Base-by-base conservation (phyloP, 2,797 vertebrate species). In the Liasis olivaceus region DNA sequence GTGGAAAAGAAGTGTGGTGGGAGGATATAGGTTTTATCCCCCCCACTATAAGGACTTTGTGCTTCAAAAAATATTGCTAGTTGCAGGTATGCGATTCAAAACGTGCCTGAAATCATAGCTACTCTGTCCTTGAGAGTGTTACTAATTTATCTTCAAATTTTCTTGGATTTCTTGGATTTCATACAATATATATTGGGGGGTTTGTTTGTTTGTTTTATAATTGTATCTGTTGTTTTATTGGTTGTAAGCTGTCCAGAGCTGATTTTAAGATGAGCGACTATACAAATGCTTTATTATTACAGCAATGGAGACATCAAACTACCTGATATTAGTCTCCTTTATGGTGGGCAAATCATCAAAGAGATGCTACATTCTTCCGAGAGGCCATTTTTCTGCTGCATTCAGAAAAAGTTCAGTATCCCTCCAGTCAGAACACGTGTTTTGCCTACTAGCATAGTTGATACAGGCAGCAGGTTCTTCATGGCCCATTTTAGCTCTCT, bases 361-460 rank as follows among this genome's bases (percentile, higher is more conserved):
- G 56, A 51, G 26, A 14, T 51, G 47, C 42, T 36, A 28, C 85
- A 62, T 89, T 69, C 28, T 54, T 81, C 85, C 56, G 63, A 91
- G 93, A 17, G 60, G 20, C 85, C 93, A 87, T 89, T 91, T 89
- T 54, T 72, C 81, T 2, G 0, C 86, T 85, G 94, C 81, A 64
- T 51, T 92, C 47, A 28, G 47, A 58, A 66, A 28, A 31, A 26
- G 17, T n/a, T 60, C 77, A 59, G 86, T 85, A n/a, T 69, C 51
- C 20, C 20, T 12, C 84, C 0, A 0, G 47, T 47, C n/a, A 36
- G 88, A 91, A 42, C 0, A 1, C 1, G 36, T 64, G 89, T 54
- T 54, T 7, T 0, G 13, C 20, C 42, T 13, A 24, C 92, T 42
- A 3, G 59, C 20, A 28, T 88, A 86, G 89, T 56, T 64, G 64